Conservation (phyloP, 2,888 invertebrate species). For the Dicranocentrus wangi region DNA sequence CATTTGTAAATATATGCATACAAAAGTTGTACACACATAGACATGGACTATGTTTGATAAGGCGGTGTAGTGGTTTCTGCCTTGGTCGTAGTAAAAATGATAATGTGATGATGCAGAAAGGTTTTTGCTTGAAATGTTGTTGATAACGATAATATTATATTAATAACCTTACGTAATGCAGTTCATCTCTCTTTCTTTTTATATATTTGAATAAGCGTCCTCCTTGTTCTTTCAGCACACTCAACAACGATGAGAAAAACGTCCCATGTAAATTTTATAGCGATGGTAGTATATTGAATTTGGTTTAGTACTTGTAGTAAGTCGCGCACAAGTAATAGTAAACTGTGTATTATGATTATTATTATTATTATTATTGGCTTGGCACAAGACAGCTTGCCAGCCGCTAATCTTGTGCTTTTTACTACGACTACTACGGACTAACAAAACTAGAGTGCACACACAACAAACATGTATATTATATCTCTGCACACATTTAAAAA, state of each 20-base stretch:
- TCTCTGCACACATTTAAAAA: constrained; percentile 32
- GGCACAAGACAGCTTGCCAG: constrained; percentile 60
- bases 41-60: neutral
- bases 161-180: constrained; percentile 35
- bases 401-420: constrained; percentile 46
- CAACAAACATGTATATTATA: constrained; percentile 8
- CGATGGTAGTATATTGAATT: neutral
- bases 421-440: constrained; percentile 24
- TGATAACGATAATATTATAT: constrained; percentile 40
- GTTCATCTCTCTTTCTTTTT: constrained; percentile 25
- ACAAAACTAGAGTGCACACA: constrained; percentile 44
- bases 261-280: neutral
- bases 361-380: constrained; percentile 60
- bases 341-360: constrained; percentile 63
- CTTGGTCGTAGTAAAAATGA: constrained; percentile 6
- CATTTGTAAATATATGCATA: neutral
- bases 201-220: constrained; percentile 2
- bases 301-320: constrained; percentile 29
- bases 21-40: neutral
- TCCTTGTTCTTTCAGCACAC: neutral
- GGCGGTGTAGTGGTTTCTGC: constrained; percentile 4
- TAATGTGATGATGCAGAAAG: constrained; percentile 24
- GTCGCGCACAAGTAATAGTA: constrained; percentile 36
- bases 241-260: constrained; percentile 1
- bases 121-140: constrained; percentile 47